These are phyloP conservation scores for Craseonycteris thonglongyai DNA, from an alignment of 2,113 vertebrate genomes.

Conservation along the genomic window DNA sequence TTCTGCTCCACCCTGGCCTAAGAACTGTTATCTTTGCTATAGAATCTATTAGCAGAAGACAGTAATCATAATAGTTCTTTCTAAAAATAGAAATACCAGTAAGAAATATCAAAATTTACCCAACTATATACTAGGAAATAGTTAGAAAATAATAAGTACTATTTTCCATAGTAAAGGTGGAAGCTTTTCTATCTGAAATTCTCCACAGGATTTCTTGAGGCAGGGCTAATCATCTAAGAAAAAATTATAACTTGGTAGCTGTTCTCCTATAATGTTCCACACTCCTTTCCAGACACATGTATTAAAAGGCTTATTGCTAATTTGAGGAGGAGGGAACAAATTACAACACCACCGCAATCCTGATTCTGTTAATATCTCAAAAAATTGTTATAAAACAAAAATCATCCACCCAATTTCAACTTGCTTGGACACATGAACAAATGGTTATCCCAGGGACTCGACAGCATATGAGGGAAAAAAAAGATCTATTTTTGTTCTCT, in stretches of 20 bases:
- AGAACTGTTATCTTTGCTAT: not conserved
- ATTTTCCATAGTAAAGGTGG: not conserved
- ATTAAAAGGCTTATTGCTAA: not conserved
- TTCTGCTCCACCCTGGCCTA: not conserved
- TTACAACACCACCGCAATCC: not conserved
- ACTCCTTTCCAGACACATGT: not conserved
- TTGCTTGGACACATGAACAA: not conserved
- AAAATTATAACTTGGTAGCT: not conserved
- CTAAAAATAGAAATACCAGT: not conserved
- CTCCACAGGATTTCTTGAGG: not conserved
- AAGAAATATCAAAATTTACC: not conserved
- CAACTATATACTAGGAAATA: not conserved
- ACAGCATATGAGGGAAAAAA: too few species aligned
- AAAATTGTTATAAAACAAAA: not conserved
- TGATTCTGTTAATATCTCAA: not conserved
- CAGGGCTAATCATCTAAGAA: not conserved
- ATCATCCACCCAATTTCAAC: not conserved
- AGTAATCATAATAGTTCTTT: not conserved
- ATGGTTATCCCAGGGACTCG: too few species aligned
- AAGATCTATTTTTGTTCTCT: not conserved
- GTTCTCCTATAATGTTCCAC: not conserved
- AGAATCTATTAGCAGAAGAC: not conserved
- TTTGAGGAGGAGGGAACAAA: not conserved
- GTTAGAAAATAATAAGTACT: not conserved
- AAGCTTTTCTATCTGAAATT: not conserved